phyloP scores from a whole-genome alignment of 1,140 invertebrate genomes.

The Wiebesia pumilae region DNA sequence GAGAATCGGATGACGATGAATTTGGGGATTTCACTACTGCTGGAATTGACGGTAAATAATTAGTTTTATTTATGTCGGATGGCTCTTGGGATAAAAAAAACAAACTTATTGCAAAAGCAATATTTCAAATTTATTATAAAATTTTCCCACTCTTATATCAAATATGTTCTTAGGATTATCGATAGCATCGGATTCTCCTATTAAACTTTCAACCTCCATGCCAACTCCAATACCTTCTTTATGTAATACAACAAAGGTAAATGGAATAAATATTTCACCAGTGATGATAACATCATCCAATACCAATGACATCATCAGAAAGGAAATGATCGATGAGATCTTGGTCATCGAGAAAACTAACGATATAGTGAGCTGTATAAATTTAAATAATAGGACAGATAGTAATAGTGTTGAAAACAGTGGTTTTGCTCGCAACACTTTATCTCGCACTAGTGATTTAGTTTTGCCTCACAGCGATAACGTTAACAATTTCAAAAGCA shows the following conservation, averaged over 20 bases:
- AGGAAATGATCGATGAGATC: conserved; percentile 60
- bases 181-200: conserved; percentile 73
- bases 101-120: neutral
- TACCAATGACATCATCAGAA: conserved; percentile 44
- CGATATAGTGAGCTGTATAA: conserved; percentile 64
- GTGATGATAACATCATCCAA: conserved; percentile 34
- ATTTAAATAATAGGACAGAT: conserved; percentile 62
- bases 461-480: conserved; percentile 55
- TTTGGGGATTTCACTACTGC: conserved; percentile 78
- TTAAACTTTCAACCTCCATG: conserved; percentile 64
- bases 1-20: conserved; percentile 79
- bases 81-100: neutral
- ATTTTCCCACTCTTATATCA: neutral
- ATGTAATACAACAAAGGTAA: conserved; percentile 65
- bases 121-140: neutral
- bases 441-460: conserved; percentile 57
- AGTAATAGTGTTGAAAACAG: conserved; percentile 60
- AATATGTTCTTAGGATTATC: conserved; percentile 69
- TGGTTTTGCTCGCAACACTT: conserved; percentile 49
- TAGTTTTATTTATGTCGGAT: neutral
- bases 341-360: conserved; percentile 66
- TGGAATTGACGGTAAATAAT: conserved; percentile 70
- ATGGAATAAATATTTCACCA: conserved; percentile 59
- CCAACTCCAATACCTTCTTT: conserved; percentile 63
- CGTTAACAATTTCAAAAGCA: conserved; percentile 54